These are phyloP conservation scores for Onychomys leucogaster DNA, from an alignment of 2,797 vertebrate genomes.

Conservation along the genomic window DNA sequence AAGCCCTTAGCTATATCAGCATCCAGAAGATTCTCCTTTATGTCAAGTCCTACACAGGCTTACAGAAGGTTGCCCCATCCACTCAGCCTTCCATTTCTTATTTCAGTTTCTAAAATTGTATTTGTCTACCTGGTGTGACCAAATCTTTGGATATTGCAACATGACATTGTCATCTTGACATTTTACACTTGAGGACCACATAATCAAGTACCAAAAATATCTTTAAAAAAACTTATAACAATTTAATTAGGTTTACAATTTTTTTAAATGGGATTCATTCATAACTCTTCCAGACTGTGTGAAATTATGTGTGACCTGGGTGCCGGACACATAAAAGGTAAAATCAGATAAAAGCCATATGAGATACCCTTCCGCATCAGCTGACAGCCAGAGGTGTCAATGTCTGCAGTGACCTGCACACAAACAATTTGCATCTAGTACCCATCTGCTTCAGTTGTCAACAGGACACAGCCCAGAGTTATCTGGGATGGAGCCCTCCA, in stretches of 20 bases:
- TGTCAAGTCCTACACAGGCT: background rate
- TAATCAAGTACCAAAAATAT: background rate
- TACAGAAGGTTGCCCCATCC: fast-evolving
- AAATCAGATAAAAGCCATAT: background rate
- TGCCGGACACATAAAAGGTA: background rate
- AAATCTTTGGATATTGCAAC: background rate
- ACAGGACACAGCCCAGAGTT: background rate
- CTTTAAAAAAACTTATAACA: background rate
- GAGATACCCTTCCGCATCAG: background rate
- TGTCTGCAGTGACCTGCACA: background rate
- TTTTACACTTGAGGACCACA: background rate
- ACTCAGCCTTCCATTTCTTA: background rate
- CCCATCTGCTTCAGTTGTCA: background rate
- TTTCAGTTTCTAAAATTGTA: background rate
- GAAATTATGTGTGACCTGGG: background rate
- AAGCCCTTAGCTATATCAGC: background rate
- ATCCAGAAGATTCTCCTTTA: background rate
- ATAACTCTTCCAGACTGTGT: background rate
- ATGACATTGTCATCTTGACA: background rate
- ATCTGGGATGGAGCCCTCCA: background rate
- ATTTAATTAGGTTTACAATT: background rate
- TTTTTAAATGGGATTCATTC: background rate
- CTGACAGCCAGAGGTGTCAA: background rate
- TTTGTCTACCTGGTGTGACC: background rate
- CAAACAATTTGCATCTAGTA: background rate